phyloP scores from a whole-genome alignment of 2,888 invertebrate genomes.

The Nomada fabriciana region DNA sequence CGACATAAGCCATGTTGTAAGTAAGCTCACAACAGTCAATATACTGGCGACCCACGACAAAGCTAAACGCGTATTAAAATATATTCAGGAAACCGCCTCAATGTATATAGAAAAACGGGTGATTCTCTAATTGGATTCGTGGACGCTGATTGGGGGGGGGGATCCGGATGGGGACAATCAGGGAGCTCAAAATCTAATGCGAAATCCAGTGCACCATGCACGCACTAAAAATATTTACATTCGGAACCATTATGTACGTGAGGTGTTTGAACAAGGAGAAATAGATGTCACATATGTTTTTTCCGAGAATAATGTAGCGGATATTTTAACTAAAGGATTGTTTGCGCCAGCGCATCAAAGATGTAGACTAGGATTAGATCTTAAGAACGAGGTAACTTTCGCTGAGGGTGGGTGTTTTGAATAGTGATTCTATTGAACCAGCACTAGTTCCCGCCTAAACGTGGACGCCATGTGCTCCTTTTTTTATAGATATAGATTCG shows the following conservation, averaged over 20 bases:
- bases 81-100: neutral
- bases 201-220: neutral
- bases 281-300: neutral
- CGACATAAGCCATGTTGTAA: neutral
- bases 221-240: neutral
- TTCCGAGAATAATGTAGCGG: neutral
- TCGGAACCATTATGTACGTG: neutral
- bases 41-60: neutral
- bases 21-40: neutral
- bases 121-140: neutral
- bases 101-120: neutral
- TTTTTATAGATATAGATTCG: no score
- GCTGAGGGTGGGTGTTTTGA: no score
- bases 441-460: no score
- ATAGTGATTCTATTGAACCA: no score
- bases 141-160: neutral
- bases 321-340: neutral
- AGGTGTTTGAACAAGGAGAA: neutral
- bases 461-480: no score
- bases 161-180: neutral
- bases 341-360: neutral
- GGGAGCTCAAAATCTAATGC: neutral
- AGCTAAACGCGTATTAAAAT: neutral
- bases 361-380: no score
- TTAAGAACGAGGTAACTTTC: no score